Base-by-base conservation (phyloP, 2,113 vertebrate species). In the Oreochromis niloticus region DNA sequence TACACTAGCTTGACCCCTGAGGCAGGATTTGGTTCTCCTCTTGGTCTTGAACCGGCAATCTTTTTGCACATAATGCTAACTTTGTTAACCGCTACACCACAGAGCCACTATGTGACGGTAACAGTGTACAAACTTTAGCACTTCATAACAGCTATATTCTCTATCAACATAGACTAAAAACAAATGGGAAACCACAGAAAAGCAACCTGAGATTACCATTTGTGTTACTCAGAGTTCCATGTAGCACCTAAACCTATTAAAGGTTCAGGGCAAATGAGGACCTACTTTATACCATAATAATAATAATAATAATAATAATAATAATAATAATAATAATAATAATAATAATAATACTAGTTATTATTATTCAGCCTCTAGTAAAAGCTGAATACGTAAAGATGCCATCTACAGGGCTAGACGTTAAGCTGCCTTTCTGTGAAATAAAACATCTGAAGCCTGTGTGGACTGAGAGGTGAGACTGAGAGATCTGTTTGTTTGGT, bases 141-240 rank as follows among this genome's bases (percentile, higher is more conserved):
- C 46, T 75, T 19, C 43, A 32, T 46, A 71, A 71, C 36, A 73
- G 24, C 22, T 75, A 50, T 7, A 80, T 56, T 80, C 30, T 39
- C 13, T 56, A 80, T 22, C 32, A 56, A 41, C 32, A 17, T 6
- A 56, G 71, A 50, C 24, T 75, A 56, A 24, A 56, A 56, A 22
- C 32, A 36, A 17, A 17, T 41, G 3, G 54, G 34, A 57, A 24
- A 41, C 34, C 52, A 41, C 34, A 57, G 13, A 81, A 81, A 57
- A 81, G 12, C 55, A 81, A 30, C 14, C 9, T 0, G 13, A 59
- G 34, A 9, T 56, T 10, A 17, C 0, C 22, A 19, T 0, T 81
- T 9, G 14, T 9, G 16, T 30, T 30, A 59, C 4, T 57, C 36
- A 6, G 24, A 2, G 9, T 14, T 81, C 4, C 24, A 4, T 48